phyloP scores from a whole-genome alignment of 2,888 invertebrate species.

The Agrypnus murinus region DNA sequence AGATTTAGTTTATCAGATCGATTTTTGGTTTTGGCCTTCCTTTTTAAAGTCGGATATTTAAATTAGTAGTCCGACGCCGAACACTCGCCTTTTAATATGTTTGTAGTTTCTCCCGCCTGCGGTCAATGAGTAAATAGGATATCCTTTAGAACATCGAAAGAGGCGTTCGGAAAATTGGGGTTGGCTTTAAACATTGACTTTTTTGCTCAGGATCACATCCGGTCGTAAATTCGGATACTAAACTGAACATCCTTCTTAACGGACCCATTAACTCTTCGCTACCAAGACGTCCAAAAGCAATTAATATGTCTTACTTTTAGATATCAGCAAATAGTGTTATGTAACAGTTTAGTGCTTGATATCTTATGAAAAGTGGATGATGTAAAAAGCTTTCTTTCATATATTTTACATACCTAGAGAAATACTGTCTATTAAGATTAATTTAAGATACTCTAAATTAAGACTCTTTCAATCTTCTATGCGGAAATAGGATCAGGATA shows the following conservation, averaged over 20 bases:
- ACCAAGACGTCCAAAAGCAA: background rate
- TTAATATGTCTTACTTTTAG: constrained; percentile 3
- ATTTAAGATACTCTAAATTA: constrained; percentile 2
- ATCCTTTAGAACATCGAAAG: background rate
- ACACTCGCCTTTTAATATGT: background rate
- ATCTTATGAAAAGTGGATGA: no score
- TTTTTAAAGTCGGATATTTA: constrained; percentile 8
- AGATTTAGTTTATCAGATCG: constrained; percentile 7
- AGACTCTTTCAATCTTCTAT: background rate
- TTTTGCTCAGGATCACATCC: background rate
- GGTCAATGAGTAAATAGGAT: background rate
- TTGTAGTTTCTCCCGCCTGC: background rate
- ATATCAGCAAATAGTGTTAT: background rate
- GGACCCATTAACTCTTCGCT: constrained; percentile 8
- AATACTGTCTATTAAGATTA: no score
- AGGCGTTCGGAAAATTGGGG: constrained; percentile 4
- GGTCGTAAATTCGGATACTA: constrained; percentile 6
- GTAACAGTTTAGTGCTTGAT: no score
- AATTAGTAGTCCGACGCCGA: constrained; percentile 14
- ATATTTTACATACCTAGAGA: no score
- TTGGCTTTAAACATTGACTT: background rate
- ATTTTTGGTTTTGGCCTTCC: background rate
- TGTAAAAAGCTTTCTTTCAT: no score
- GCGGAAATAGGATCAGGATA: constrained; percentile 8
- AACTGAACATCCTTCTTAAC: constrained; percentile 5